phyloP scores from a whole-genome alignment of 2,113 vertebrate species.

The Ameiurus melas region DNA sequence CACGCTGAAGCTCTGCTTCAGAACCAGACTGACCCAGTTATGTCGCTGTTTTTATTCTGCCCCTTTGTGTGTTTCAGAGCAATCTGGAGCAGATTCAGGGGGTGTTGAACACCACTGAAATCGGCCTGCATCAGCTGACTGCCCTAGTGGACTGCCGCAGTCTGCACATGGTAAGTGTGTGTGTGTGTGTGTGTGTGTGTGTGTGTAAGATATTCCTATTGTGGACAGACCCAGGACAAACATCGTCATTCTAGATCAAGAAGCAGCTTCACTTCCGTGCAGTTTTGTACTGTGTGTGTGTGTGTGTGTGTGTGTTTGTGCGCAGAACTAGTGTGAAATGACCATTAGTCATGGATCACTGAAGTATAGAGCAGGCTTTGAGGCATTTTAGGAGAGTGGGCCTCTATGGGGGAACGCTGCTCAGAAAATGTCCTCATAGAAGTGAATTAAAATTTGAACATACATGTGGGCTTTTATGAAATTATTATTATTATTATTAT shows the following conservation, averaged over 20 bases:
- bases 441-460: not conserved
- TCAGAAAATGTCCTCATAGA: slow-evolving; percentile 6
- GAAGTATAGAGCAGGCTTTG: not conserved
- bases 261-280: no score
- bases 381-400: not conserved
- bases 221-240: not conserved
- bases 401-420: not conserved
- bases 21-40: slow-evolving; percentile 22
- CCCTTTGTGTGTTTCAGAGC: slow-evolving; percentile 71
- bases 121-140: slow-evolving; percentile 93
- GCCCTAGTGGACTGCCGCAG: slow-evolving; percentile 97
- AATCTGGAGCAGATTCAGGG: slow-evolving; percentile 85
- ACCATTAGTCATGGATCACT: slow-evolving; percentile 14
- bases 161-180: slow-evolving; percentile 89
- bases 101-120: slow-evolving; percentile 89
- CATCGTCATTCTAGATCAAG: not conserved
- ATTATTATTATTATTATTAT: not conserved
- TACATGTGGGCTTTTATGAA: not conserved
- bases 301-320: not conserved
- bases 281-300: not conserved
- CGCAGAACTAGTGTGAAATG: not conserved
- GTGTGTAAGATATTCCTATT: not conserved
- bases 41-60: not conserved
- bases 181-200: not conserved
- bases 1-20: not conserved